phyloP scores from a whole-genome alignment of 2,888 invertebrate species.

The Xestoiulus laeticollis region DNA sequence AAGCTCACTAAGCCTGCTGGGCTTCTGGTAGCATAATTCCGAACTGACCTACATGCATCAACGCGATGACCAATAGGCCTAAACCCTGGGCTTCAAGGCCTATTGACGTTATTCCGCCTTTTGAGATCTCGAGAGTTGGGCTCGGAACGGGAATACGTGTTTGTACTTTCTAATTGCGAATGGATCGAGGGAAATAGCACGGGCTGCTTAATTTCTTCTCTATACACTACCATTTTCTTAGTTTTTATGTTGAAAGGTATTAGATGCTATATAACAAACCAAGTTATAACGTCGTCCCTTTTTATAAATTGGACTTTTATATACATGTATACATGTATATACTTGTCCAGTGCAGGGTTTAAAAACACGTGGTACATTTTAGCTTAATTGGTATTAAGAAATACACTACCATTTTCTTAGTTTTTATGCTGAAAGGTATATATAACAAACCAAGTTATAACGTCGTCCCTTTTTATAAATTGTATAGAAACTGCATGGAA shows the following conservation, averaged over 20 bases:
- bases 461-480: not conserved
- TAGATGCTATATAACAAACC: not conserved
- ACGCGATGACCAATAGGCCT: not conserved
- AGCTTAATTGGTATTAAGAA: no score
- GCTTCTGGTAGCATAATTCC: not conserved
- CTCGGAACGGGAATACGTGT: not conserved
- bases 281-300: not conserved
- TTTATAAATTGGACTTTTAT: not conserved
- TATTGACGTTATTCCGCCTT: not conserved
- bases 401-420: not conserved
- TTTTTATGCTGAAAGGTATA: not conserved
- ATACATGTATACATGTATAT: no score
- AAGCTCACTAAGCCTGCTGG: not conserved
- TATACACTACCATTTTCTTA: not conserved
- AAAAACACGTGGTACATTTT: not conserved
- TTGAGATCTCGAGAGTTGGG: not conserved
- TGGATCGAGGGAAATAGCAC: constrained; percentile 2
- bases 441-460: not conserved
- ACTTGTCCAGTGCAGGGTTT: not conserved
- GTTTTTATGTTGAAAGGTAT: not conserved
- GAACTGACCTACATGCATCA: constrained; percentile 24
- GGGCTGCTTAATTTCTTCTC: not conserved
- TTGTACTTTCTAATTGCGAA: constrained; percentile 6
- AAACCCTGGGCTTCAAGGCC: not conserved
- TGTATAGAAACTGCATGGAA: no score